Percentiles rank a stretch among this genome's conserved stretches.
Evolutionary conservation across 2,888 invertebrate species (phyloP).

Genomic region (Caenorhabditis afra): DNA sequence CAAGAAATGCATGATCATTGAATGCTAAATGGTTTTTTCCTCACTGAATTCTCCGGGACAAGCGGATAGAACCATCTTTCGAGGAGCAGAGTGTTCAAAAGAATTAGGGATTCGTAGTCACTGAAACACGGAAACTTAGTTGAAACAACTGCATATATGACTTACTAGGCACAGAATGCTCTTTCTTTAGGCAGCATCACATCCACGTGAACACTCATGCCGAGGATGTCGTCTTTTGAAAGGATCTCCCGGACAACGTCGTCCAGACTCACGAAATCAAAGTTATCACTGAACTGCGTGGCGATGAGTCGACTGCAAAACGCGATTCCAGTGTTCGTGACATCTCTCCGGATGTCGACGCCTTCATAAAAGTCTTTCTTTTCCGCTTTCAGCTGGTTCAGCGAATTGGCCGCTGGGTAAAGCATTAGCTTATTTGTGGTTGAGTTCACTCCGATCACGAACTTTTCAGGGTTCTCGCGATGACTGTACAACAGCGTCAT

Average conservation of each 20-base stretch:
- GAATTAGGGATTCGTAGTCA: slow-evolving; percentile 65
- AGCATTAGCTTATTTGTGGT: slow-evolving; percentile 62
- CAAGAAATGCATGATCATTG: not conserved
- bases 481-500: slow-evolving; percentile 69
- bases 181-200: slow-evolving; percentile 63
- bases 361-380: slow-evolving; percentile 65
- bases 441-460: slow-evolving; percentile 63
- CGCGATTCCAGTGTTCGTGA: slow-evolving; percentile 71
- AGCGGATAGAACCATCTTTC: slow-evolving; percentile 71
- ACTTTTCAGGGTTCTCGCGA: slow-evolving; percentile 40
- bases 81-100: slow-evolving; percentile 61
- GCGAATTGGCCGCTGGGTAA: slow-evolving; percentile 61
- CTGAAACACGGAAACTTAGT: slow-evolving; percentile 44
- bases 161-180: slow-evolving; percentile 64
- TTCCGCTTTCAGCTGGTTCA: slow-evolving; percentile 57
- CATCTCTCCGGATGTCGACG: slow-evolving; percentile 70
- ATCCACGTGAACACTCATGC: slow-evolving; percentile 74
- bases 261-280: slow-evolving; percentile 74
- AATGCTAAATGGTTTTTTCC: slow-evolving; percentile 5
- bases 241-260: slow-evolving; percentile 76
- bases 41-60: slow-evolving; percentile 57
- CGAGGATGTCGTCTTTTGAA: slow-evolving; percentile 75
- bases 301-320: slow-evolving; percentile 71
- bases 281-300: slow-evolving; percentile 76
- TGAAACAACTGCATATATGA: not conserved